These are phyloP conservation scores for Bombus haemorrhoidalis DNA, from an alignment of 1,140 invertebrate genomes.

Conservation along the genomic window DNA sequence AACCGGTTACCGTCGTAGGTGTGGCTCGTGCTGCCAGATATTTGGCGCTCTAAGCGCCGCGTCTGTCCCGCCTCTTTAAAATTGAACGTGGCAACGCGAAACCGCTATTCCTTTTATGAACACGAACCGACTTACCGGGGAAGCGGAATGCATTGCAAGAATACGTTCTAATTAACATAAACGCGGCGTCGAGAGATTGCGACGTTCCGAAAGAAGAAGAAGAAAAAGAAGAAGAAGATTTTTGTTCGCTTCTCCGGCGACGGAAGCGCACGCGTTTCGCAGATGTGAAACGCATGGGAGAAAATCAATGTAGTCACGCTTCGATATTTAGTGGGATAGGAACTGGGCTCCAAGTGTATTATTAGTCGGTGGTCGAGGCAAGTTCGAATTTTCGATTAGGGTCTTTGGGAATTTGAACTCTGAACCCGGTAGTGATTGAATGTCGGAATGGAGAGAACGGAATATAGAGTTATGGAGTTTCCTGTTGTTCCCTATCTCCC, in stretches of 20 bases:
- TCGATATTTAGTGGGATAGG: not conserved
- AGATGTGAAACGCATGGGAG: not conserved
- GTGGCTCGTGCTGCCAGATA: conserved; percentile 29
- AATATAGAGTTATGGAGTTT: conserved; percentile 12
- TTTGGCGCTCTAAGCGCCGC: conserved; percentile 14
- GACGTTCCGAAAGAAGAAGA: not conserved
- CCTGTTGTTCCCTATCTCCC: not conserved
- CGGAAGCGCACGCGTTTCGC: not conserved
- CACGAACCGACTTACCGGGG: not conserved
- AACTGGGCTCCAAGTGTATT: not conserved
- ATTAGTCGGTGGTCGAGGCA: not conserved
- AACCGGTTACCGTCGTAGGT: conserved; percentile 1
- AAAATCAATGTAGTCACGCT: not conserved
- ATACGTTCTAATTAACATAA: conserved; percentile 29
- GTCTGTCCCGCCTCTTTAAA: conserved; percentile 41
- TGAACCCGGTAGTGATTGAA: conserved; percentile 6
- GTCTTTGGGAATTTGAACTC: conserved; percentile 23
- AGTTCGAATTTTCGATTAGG: conserved; percentile 20
- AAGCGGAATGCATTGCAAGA: not conserved
- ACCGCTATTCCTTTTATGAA: conserved; percentile 22
- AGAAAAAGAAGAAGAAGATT: not conserved
- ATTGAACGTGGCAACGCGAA: conserved; percentile 50
- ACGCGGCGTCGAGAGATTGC: not conserved
- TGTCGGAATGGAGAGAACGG: not conserved
- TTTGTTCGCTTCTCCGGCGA: too few relatives aligned